Evolutionary conservation across 2,113 vertebrate genomes (phyloP).

Genomic region (Oryzias melastigma): DNA sequence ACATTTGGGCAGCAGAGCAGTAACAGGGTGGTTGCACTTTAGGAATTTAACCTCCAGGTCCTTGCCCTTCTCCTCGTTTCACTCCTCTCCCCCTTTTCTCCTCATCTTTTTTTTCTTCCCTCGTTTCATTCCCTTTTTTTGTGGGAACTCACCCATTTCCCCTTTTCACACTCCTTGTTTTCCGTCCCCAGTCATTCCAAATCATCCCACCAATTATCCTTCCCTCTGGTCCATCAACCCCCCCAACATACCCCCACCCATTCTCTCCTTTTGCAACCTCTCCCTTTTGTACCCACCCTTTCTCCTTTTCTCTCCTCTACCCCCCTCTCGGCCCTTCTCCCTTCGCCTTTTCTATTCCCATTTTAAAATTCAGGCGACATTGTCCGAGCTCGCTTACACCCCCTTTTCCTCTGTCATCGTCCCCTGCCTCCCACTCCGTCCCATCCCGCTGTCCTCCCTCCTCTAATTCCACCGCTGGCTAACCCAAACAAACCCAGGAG

Average conservation of each 20-base stretch:
- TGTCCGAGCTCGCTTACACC: conserved; percentile 33
- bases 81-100: conserved; percentile 7
- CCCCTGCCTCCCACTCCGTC: conserved; percentile 36
- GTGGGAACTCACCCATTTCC: conserved; percentile 5
- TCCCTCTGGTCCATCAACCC: conserved; percentile 11
- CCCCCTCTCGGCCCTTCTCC: conserved; percentile 16
- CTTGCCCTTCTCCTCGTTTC: conserved; percentile 21
- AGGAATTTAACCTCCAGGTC: conserved; percentile 66
- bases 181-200: conserved; percentile 5
- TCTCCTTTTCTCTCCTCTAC: conserved; percentile 17
- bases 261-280: conserved; percentile 24
- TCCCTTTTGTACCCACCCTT: neutral
- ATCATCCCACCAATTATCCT: conserved; percentile 28
- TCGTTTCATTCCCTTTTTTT: neutral
- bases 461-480: conserved; percentile 59
- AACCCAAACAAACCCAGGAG: conserved; percentile 71
- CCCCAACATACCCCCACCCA: neutral
- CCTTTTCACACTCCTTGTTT: conserved; percentile 6
- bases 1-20: conserved; percentile 62
- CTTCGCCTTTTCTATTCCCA: conserved; percentile 21
- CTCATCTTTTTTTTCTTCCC: conserved; percentile 22
- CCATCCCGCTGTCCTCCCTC: conserved; percentile 42
- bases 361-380: conserved; percentile 54
- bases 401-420: conserved; percentile 37
- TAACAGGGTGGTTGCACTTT: conserved; percentile 61